A percentile compares a stretch with the other conserved stretches of the same genome.
Evolutionary conservation across 2,113 vertebrate species (phyloP).

Genomic region (Geothlypis trichas): DNA sequence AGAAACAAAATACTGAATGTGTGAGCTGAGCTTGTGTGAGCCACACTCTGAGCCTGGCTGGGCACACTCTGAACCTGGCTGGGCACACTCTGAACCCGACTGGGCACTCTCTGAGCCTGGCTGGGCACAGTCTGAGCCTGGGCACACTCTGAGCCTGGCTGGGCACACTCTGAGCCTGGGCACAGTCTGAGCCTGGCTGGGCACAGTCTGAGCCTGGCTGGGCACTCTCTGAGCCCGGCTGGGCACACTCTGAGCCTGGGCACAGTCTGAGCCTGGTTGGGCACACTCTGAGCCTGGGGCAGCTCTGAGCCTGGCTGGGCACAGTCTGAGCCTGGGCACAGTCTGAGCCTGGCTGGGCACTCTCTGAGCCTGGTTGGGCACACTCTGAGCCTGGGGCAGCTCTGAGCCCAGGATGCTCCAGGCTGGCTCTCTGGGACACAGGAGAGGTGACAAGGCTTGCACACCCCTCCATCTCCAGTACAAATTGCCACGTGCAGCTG

Average conservation of each 20-base stretch:
- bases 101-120: too few relatives aligned
- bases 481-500: background rate
- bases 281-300: too few relatives aligned
- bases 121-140: too few relatives aligned
- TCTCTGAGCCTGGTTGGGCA: background rate
- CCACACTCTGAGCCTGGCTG: background rate
- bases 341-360: too few relatives aligned
- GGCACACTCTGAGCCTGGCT: too few relatives aligned
- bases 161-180: too few relatives aligned
- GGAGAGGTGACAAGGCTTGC: fast-evolving
- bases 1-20: background rate
- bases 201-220: too few relatives aligned
- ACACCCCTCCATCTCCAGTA: background rate
- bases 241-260: background rate
- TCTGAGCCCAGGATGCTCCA: fast-evolving
- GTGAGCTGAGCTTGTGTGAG: background rate
- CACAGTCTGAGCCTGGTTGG: too few relatives aligned
- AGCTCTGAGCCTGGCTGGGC: too few relatives aligned
- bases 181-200: too few relatives aligned
- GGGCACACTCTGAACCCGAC: too few relatives aligned
- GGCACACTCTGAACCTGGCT: background rate
- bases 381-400: background rate
- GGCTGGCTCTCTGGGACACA: fast-evolving
- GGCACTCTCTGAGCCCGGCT: too few relatives aligned
- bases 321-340: background rate